phyloP scores from a whole-genome alignment of 2,113 vertebrate genomes.

The Mesocricetus auratus region DNA sequence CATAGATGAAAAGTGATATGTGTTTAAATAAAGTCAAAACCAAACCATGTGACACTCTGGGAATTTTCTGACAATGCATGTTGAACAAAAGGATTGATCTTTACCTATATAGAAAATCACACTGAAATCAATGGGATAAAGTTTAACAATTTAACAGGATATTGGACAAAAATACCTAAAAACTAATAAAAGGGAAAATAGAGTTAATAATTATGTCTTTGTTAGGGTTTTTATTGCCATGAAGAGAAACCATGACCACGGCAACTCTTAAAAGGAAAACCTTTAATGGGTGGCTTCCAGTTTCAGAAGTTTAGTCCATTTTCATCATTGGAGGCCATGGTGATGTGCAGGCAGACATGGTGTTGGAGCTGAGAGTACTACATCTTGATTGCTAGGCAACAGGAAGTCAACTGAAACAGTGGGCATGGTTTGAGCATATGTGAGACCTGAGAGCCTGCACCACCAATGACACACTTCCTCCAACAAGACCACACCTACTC shows the following conservation, averaged over 20 bases:
- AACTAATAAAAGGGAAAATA: conserved; percentile 29
- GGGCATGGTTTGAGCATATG: background rate
- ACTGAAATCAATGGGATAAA: background rate
- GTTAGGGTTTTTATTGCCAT: background rate
- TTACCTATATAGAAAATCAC: conserved; percentile 6
- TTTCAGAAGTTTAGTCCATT: background rate
- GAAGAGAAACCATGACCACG: background rate
- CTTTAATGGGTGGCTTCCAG: background rate
- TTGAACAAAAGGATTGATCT: background rate
- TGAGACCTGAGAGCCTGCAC: background rate
- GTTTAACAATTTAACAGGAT: background rate
- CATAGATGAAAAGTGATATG: background rate
- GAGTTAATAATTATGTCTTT: background rate
- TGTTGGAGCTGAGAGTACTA: background rate
- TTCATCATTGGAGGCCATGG: background rate
- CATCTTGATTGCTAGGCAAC: background rate
- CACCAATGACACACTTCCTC: background rate
- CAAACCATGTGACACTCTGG: background rate
- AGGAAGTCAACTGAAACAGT: background rate
- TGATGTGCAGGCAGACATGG: background rate
- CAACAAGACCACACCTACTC: background rate
- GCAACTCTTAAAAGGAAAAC: background rate
- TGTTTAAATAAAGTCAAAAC: background rate
- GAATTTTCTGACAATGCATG: background rate
- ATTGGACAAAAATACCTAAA: background rate